A percentile compares a stretch with the other conserved stretches of the same genome.
phyloP scores from a whole-genome alignment of 1,140 invertebrate genomes.

The Drosophila biarmipes region DNA sequence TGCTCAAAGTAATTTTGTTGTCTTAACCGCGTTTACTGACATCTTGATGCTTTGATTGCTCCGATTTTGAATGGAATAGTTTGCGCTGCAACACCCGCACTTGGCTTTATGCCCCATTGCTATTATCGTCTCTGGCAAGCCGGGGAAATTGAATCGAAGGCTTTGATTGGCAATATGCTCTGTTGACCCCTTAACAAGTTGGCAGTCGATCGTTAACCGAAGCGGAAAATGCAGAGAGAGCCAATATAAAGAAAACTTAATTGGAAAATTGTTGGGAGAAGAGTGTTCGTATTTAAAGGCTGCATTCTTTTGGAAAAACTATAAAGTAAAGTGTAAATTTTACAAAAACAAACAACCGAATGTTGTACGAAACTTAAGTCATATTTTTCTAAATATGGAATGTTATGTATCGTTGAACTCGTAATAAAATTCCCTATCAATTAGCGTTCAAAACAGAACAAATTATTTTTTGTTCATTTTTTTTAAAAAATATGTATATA shows the following conservation, averaged over 20 bases:
- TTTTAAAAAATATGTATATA: too few species aligned
- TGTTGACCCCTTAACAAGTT: constrained; percentile 37
- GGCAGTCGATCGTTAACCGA: constrained; percentile 29
- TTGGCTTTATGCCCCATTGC: constrained; percentile 67
- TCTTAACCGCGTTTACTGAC: constrained; percentile 77
- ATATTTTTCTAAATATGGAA: too few species aligned
- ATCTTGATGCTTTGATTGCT: constrained; percentile 77
- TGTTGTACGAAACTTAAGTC: too few species aligned
- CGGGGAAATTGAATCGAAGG: constrained; percentile 71
- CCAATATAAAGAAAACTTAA: constrained; percentile 22
- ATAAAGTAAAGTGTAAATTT: background rate
- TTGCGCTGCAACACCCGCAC: constrained; percentile 59
- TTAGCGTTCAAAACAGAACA: too few species aligned
- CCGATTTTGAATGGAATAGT: constrained; percentile 76
- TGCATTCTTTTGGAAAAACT: background rate
- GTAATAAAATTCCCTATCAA: too few species aligned
- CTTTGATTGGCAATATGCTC: constrained; percentile 73
- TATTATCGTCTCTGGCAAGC: constrained; percentile 62
- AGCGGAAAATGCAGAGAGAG: constrained; percentile 4
- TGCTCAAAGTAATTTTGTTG: constrained; percentile 75
- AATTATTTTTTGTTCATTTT: too few species aligned
- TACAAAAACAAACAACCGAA: too few species aligned
- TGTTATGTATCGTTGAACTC: too few species aligned
- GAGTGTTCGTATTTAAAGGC: background rate
- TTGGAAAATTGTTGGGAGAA: constrained; percentile 3